A percentile compares a stretch with the other conserved stretches of the same genome.
Evolutionary conservation across 2,113 vertebrate genomes (phyloP).

Genomic region (Pardalotus punctatus): DNA sequence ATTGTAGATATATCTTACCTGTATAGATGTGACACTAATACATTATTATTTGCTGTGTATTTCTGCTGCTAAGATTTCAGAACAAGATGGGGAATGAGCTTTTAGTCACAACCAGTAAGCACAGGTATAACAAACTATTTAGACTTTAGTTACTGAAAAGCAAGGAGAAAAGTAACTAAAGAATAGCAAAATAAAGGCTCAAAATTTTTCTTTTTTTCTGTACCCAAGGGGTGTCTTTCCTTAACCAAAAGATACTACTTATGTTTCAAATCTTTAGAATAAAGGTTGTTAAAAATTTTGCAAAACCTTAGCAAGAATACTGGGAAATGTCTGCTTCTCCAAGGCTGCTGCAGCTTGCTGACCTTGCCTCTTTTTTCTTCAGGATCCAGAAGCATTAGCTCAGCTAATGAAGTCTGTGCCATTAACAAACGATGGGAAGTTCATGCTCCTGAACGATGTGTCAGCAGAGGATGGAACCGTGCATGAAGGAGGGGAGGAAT

Average conservation of each 20-base stretch:
- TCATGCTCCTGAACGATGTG: conserved; percentile 84
- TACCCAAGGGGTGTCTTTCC: neutral
- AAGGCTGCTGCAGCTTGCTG: neutral
- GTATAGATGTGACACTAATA: neutral
- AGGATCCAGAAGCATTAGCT: conserved; percentile 93
- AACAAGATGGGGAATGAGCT: neutral
- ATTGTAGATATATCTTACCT: neutral
- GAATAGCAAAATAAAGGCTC: neutral
- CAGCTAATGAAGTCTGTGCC: conserved; percentile 91
- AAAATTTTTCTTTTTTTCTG: neutral
- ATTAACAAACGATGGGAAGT: conserved; percentile 91
- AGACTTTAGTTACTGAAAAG: neutral
- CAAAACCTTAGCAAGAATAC: neutral
- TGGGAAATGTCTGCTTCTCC: neutral
- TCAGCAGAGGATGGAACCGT: conserved; percentile 59
- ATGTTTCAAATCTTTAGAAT: neutral
- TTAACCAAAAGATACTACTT: neutral
- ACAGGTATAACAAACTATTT: neutral
- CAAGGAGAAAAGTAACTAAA: too few species aligned
- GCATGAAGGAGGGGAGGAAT: conserved; percentile 81
- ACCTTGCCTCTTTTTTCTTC: neutral
- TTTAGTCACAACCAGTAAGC: neutral
- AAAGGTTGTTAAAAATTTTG: neutral
- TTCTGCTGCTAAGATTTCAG: neutral
- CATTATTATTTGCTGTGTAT: neutral